Evolutionary conservation across 2,797 vertebrate species (phyloP), one percentile per base, ranked within the genome.

Genomic region (Semaprochilodus insignis): DNA sequence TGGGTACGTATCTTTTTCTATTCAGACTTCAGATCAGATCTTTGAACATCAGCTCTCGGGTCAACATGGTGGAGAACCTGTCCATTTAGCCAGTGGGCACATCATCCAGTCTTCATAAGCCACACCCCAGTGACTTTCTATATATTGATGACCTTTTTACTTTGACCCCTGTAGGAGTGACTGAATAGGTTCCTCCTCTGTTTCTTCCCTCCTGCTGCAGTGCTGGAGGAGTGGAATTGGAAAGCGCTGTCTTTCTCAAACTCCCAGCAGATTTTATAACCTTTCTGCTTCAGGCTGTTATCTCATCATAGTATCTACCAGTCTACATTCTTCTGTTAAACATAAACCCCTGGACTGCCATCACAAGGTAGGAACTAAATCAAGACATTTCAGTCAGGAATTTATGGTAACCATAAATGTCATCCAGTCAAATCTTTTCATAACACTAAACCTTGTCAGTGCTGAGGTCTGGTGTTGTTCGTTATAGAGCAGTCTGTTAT

Each of bases 111-210:
- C 15, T 27, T 16, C 52, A 4, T 67, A 14, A 63, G 51, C 3
- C 34, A 62, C 27, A 62, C 10, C 44, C 65, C 44, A 31, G n/a
- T 77, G 51, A 17, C 34, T 70, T 78, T 25, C 63, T 19, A 51
- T 80, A 69, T 23, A 59, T 21, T 62, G 60, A 25, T 65, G 31
- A 2, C 23, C 34, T 70, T 74, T 80, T 48, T 62, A 87, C 77
- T 78, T 82, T 74, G 36, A 67, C 73, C 79, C 66, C 19, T 52
- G 55, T 54, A 55, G 77, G 51, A 78, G 59, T 62, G 59, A 36
- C 69, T 73, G 44, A 23, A 19, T 25, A 76, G 71, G 34, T 57
- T 59, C 25, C 23, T 14, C 76, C 78, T 71, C 36, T 40, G 31
- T 76, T 67, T 34, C 11, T 23, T 72, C 52, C 48, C 11, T 23